Conservation (phyloP, 1,140 invertebrate genomes). For the Anthonomus grandis region DNA sequence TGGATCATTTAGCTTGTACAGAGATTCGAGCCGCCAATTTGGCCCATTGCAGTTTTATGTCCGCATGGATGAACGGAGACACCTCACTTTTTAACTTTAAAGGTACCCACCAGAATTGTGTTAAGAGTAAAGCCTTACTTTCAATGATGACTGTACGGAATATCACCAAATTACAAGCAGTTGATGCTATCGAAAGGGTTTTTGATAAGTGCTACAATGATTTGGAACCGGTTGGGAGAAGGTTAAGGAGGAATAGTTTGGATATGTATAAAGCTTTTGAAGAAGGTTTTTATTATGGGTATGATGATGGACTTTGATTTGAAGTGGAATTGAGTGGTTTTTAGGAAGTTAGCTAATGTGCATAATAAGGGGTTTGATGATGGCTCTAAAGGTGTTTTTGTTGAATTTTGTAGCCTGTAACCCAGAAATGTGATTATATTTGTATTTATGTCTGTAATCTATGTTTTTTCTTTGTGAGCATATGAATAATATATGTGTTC, state of each 20-base stretch:
- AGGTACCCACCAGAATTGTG: conserved; percentile 79
- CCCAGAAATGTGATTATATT: too few species aligned
- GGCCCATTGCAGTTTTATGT: conserved; percentile 85
- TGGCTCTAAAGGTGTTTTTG: too few species aligned
- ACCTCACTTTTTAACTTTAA: conserved; percentile 71
- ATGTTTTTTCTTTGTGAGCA: too few species aligned
- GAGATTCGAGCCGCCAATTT: conserved; percentile 91
- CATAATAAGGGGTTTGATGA: too few species aligned
- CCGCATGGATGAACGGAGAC: conserved; percentile 73
- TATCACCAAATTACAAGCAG: conserved; percentile 68
- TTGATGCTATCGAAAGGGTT: conserved; percentile 77
- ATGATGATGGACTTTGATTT: conserved; percentile 51
- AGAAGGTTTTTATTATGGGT: conserved; percentile 78
- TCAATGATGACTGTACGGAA: conserved; percentile 81
- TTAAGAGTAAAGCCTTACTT: conserved; percentile 79
- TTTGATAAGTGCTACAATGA: conserved; percentile 92
- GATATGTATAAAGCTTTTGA: conserved; percentile 75
- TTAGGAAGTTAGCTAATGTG: too few species aligned
- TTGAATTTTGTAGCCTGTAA: too few species aligned
- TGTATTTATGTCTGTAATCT: too few species aligned
- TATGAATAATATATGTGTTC: too few species aligned
- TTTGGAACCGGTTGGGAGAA: conserved; percentile 86
- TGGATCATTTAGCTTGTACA: conserved; percentile 92
- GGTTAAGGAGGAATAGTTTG: conserved; percentile 70
- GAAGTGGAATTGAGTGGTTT: too few species aligned